These are phyloP conservation scores for Rhinichthys klamathensis DNA, from an alignment of 2,113 vertebrate genomes.

Conservation along the genomic window DNA sequence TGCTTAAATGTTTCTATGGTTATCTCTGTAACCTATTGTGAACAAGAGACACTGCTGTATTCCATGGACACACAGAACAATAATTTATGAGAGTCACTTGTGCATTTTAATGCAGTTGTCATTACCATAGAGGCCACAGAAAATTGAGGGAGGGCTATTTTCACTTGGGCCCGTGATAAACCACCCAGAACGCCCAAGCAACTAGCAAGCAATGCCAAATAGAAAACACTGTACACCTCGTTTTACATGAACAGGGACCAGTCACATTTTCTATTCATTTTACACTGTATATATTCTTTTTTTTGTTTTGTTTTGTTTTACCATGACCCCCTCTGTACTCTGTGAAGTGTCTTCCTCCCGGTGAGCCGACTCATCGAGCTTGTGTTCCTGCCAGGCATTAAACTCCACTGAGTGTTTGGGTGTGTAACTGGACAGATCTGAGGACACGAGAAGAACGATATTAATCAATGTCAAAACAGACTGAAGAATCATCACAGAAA, in stretches of 20 bases:
- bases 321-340: conserved; percentile 82
- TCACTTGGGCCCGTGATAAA: not conserved
- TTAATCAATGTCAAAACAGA: not conserved
- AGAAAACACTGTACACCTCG: not conserved
- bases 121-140: not conserved
- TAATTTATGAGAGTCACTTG: not conserved
- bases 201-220: not conserved
- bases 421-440: conserved; percentile 90
- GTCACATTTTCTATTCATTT: not conserved
- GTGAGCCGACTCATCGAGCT: conserved; percentile 69
- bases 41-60: not conserved
- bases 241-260: not conserved
- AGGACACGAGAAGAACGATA: not conserved
- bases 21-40: not conserved
- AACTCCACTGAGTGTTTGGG: conserved; percentile 90
- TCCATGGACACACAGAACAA: not conserved
- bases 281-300: not conserved
- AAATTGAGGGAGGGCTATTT: not conserved
- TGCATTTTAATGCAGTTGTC: not conserved
- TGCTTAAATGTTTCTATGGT: not conserved
- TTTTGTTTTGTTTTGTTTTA: conserved; percentile 65
- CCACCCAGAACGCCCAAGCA: not conserved
- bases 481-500: not conserved
- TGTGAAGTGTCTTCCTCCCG: conserved; percentile 60
- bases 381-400: conserved; percentile 89